Percentiles rank a stretch among this genome's conserved stretches.
Conservation (phyloP, 2,888 invertebrate genomes). For the Sphaerophoria taeniata region DNA sequence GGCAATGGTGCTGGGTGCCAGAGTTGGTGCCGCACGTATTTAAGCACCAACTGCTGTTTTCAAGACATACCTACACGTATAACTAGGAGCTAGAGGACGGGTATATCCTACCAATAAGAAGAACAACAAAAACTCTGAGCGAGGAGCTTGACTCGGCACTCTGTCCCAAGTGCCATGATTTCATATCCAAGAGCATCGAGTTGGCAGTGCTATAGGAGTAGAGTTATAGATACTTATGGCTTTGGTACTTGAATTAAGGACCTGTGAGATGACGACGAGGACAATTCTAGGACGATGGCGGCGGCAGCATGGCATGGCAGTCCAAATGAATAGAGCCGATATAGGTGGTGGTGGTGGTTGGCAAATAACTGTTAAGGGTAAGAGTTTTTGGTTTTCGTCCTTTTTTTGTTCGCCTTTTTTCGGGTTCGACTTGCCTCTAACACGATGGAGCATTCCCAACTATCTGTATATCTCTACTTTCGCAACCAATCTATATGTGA, state of each 20-base stretch:
- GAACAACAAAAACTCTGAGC: constrained; percentile 16
- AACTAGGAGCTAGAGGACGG: constrained; percentile 61
- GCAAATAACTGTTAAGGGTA: constrained; percentile 18
- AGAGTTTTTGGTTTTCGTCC: background rate
- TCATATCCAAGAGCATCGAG: constrained; percentile 69
- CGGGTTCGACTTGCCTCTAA: constrained; percentile 52
- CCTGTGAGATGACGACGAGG: constrained; percentile 54
- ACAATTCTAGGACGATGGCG: too few species aligned
- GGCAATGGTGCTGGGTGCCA: constrained; percentile 45
- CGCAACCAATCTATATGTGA: constrained; percentile 58
- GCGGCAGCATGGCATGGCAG: constrained; percentile 34
- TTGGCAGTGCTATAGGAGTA: constrained; percentile 64
- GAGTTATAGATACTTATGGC: constrained; percentile 47
- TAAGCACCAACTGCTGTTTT: constrained; percentile 69
- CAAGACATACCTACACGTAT: constrained; percentile 1
- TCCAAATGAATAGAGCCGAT: constrained; percentile 66
- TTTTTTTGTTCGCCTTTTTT: background rate
- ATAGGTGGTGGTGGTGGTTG: constrained; percentile 4
- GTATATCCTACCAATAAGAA: constrained; percentile 17
- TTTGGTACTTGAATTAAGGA: constrained; percentile 60
- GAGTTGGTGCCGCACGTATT: constrained; percentile 67
- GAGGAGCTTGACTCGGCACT: constrained; percentile 70
- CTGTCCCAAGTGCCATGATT: constrained; percentile 74
- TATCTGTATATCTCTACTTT: constrained; percentile 54
- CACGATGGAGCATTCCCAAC: constrained; percentile 51